Conservation (phyloP, 2,888 invertebrate genomes). For the Hololepta plana region DNA sequence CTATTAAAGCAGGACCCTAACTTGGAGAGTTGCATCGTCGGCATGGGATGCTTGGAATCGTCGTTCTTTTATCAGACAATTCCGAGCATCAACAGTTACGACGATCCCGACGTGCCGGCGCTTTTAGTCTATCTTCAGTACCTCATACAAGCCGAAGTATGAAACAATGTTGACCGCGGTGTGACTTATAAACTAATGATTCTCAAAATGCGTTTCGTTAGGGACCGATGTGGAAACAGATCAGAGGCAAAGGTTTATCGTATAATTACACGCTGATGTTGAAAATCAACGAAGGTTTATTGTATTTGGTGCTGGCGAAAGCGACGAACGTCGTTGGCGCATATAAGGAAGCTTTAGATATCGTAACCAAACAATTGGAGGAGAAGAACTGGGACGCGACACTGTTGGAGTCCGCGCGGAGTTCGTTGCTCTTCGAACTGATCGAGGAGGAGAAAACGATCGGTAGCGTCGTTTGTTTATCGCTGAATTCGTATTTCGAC, state of each 20-base stretch:
- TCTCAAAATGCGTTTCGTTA: conserved; percentile 17
- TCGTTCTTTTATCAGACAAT: conserved; percentile 50
- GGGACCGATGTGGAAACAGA: conserved; percentile 79
- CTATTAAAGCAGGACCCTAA: conserved; percentile 23
- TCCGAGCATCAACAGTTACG: conserved; percentile 44
- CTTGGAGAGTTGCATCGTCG: conserved; percentile 45
- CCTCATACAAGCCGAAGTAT: conserved; percentile 66
- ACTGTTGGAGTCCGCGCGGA: conserved; percentile 65
- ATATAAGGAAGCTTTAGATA: conserved; percentile 56
- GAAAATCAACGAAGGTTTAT: conserved; percentile 45
- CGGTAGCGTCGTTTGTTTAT: conserved; percentile 50
- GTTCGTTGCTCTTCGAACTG: conserved; percentile 73
- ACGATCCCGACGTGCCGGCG: conserved; percentile 48
- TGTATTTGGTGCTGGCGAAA: conserved; percentile 54
- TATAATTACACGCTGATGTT: conserved; percentile 56
- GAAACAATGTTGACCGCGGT: conserved; percentile 5
- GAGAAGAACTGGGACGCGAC: conserved; percentile 50
- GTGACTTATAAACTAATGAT: not conserved
- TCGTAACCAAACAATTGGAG: conserved; percentile 47
- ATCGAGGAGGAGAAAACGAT: conserved; percentile 67
- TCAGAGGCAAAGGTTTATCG: conserved; percentile 71
- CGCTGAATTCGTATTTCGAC: conserved; percentile 55
- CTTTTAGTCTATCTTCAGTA: conserved; percentile 68
- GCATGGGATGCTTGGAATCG: conserved; percentile 69
- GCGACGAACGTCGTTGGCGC: conserved; percentile 66